Evolutionary conservation across 2,797 vertebrate species (phyloP).

Genomic region (Lagocephalus sceleratus): DNA sequence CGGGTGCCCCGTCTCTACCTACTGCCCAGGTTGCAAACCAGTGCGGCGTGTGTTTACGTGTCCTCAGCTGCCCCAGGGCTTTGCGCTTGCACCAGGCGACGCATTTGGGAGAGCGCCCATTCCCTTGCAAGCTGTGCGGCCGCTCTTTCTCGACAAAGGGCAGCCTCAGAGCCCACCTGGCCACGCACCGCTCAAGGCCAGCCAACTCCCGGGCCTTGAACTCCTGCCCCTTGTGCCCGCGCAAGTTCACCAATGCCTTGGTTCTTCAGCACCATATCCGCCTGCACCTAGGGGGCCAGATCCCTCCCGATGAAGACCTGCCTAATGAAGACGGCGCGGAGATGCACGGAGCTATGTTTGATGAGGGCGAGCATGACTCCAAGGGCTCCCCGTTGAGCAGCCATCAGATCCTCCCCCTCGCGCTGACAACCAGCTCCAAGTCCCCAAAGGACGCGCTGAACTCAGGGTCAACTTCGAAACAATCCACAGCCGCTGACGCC

Average conservation of each 20-base stretch:
- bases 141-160: conserved; percentile 91
- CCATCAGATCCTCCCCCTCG: conserved; percentile 71
- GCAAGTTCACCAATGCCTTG: conserved; percentile 91
- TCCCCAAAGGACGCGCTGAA: conserved; percentile 37
- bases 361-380: conserved; percentile 31
- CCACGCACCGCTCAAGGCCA: conserved; percentile 85
- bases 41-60: conserved; percentile 87
- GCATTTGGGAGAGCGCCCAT: conserved; percentile 88
- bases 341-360: conserved; percentile 21
- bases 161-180: conserved; percentile 87
- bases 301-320: conserved; percentile 78
- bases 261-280: conserved; percentile 92
- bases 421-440: conserved; percentile 65
- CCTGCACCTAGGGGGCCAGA: conserved; percentile 90
- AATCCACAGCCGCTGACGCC: conserved; percentile 44
- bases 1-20: conserved; percentile 44
- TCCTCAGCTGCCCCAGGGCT: conserved; percentile 88
- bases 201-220: conserved; percentile 84
- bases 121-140: conserved; percentile 90
- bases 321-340: conserved; percentile 44
- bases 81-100: conserved; percentile 89
- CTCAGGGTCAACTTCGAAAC: conserved; percentile 51
- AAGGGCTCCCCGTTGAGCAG: conserved; percentile 43
- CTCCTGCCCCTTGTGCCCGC: conserved; percentile 90
- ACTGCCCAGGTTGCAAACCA: conserved; percentile 79